Conservation (phyloP, 2,888 invertebrate species). For the Miltochrista miniata region DNA sequence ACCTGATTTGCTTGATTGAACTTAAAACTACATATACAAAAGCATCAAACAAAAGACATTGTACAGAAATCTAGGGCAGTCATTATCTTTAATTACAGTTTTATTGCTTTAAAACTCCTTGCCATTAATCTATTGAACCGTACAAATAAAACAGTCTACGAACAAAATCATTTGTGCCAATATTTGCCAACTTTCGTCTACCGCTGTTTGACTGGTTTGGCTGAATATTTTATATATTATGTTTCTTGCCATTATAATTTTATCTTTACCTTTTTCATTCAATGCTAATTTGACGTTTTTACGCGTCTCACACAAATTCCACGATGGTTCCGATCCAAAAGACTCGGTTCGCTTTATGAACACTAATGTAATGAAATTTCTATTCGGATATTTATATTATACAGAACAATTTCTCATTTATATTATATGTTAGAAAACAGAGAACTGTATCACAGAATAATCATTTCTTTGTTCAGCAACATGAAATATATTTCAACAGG, state of each 20-base stretch:
- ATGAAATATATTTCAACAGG: not conserved
- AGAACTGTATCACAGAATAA: not conserved
- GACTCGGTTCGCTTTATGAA: no score
- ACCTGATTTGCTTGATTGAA: not conserved
- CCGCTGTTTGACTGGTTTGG: conserved; percentile 31
- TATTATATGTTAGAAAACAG: conserved; percentile 3
- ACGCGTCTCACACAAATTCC: no score
- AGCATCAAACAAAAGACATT: not conserved
- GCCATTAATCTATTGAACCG: conserved; percentile 10
- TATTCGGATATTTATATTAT: conserved; percentile 10
- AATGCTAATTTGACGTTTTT: no score
- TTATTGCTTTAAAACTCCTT: conserved; percentile 7
- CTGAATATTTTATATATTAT: conserved; percentile 45
- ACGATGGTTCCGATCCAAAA: no score
- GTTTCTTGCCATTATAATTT: not conserved
- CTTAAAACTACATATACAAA: not conserved
- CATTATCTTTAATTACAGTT: conserved; percentile 20
- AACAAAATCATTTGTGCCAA: conserved; percentile 16
- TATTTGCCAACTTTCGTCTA: conserved; percentile 19
- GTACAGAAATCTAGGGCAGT: conserved; percentile 17
- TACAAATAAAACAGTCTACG: conserved; percentile 11
- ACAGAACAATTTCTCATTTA: no score
- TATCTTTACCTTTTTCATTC: no score
- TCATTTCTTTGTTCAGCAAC: conserved; percentile 7
- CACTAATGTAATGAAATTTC: conserved; percentile 14